A percentile compares a stretch with the other conserved stretches of the same genome.
Evolutionary conservation across 2,113 vertebrate species (phyloP).

Genomic region (Pseudopipra pipra): DNA sequence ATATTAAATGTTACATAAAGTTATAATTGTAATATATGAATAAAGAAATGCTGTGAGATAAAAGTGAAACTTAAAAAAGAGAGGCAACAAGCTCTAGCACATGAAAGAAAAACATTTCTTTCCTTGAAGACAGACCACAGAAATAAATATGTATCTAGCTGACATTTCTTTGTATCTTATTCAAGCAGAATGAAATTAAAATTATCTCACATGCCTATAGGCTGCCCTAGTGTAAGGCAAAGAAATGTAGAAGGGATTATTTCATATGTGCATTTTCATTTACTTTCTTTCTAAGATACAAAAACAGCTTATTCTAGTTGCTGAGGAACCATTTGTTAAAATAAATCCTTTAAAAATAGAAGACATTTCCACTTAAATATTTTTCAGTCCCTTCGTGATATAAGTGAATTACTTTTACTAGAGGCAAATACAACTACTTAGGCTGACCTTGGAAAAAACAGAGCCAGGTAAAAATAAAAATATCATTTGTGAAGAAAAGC

Average conservation of each 20-base stretch:
- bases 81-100: not conserved
- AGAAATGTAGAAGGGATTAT: not conserved
- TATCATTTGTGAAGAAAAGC: not conserved
- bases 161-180: conserved; percentile 23
- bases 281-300: not conserved
- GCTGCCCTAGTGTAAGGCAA: not conserved
- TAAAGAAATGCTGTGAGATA: not conserved
- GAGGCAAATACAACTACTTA: not conserved
- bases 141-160: conserved; percentile 17
- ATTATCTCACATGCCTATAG: conserved; percentile 6
- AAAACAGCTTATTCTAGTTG: not conserved
- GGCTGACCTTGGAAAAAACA: not conserved
- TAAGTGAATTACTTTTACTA: not conserved
- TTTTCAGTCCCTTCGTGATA: not conserved
- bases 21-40: not conserved
- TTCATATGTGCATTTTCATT: conserved; percentile 24
- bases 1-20: not conserved
- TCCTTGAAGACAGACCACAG: not conserved
- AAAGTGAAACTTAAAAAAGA: not conserved
- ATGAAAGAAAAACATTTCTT: not conserved
- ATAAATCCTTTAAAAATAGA: conserved; percentile 26
- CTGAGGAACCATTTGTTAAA: not conserved
- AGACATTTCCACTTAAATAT: not conserved
- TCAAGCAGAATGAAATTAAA: conserved; percentile 39
- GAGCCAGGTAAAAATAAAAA: not conserved